Percentiles rank a stretch among this genome's conserved stretches.
These are phyloP conservation scores for Elmis aenea DNA, from an alignment of 2,888 invertebrate species.

Conservation along the genomic window DNA sequence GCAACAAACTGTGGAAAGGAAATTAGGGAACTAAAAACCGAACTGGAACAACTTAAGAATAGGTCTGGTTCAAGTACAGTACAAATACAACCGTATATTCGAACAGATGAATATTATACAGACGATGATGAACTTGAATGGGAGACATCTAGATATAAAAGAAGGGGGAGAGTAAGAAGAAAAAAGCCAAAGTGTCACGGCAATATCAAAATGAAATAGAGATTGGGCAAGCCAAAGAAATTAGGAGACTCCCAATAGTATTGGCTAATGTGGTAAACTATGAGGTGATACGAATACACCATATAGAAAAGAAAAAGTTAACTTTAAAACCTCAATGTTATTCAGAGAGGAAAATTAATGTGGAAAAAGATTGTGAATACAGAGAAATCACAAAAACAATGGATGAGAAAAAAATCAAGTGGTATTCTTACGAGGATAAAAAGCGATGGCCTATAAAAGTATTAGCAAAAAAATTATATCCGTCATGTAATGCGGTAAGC, in stretches of 20 bases:
- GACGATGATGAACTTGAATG: neutral
- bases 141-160: neutral
- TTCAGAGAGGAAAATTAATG: neutral
- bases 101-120: neutral
- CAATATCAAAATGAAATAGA: neutral
- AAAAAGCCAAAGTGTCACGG: neutral
- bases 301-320: neutral
- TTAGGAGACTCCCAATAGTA: neutral
- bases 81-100: neutral
- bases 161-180: neutral
- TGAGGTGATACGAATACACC: neutral
- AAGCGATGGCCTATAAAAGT: too few species aligned
- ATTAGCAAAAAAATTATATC: too few species aligned
- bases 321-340: neutral
- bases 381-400: neutral
- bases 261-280: neutral
- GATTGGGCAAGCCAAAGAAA: neutral
- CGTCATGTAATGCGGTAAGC: neutral
- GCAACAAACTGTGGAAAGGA: neutral
- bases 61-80: too few species aligned
- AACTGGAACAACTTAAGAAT: neutral
- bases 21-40: neutral
- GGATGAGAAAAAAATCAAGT: neutral
- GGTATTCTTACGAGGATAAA: neutral
- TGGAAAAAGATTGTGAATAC: neutral